These are phyloP conservation scores for Oscheius sp. DNA, from an alignment of 2,888 invertebrate genomes.

Conservation along the genomic window DNA sequence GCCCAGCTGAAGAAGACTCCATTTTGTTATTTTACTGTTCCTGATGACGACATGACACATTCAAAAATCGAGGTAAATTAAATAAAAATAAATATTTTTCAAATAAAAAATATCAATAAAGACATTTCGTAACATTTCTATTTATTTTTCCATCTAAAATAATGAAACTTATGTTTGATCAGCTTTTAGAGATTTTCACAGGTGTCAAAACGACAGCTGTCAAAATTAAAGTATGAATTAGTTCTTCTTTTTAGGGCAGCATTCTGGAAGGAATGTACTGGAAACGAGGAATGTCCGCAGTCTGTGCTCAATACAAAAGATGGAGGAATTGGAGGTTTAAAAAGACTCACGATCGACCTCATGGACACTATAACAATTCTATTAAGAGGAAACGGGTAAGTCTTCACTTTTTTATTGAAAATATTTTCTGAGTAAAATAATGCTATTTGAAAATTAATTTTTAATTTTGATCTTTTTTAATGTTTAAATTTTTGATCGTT, in stretches of 20 bases:
- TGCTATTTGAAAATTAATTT: no score
- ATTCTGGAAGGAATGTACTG: constrained; percentile 99
- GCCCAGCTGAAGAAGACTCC: constrained; percentile 59
- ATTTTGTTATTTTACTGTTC: constrained; percentile 70
- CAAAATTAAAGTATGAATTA: no score
- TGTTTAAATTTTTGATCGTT: no score
- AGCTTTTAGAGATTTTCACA: no score
- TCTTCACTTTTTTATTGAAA: not conserved
- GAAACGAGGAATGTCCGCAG: constrained; percentile 94
- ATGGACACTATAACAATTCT: constrained; percentile 6
- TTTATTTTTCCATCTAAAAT: no score
- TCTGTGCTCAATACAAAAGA: constrained; percentile 98
- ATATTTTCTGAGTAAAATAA: constrained; percentile 6
- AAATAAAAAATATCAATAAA: no score
- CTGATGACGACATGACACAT: constrained; percentile 70
- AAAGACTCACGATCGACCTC: constrained; percentile 28
- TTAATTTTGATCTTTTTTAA: not conserved
- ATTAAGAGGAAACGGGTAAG: constrained; percentile 20
- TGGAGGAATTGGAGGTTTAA: constrained; percentile 83
- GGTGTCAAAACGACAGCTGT: not conserved
- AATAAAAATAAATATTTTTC: no score
- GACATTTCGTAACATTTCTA: no score
- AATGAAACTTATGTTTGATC: no score
- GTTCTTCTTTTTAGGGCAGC: constrained; percentile 80
- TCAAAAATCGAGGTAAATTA: constrained; percentile 66